phyloP scores from a whole-genome alignment of 2,113 vertebrate genomes.

The Microtus pennsylvanicus region DNA sequence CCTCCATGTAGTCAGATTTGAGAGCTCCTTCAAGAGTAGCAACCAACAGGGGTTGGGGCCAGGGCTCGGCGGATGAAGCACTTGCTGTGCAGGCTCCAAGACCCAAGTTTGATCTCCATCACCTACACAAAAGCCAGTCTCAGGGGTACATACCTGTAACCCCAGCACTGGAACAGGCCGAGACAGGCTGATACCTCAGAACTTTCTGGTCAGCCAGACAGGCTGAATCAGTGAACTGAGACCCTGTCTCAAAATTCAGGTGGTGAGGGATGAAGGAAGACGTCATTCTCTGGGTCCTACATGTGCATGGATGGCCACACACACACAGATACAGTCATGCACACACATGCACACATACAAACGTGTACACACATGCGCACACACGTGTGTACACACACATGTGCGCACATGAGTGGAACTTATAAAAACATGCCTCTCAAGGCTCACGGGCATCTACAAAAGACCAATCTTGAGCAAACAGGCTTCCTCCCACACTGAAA shows the following conservation, averaged over 20 bases:
- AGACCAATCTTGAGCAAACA: not conserved
- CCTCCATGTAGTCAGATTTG: not conserved
- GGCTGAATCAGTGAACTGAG: not conserved
- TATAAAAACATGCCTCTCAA: not conserved
- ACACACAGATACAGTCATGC: not conserved
- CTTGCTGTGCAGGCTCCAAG: too few relatives aligned
- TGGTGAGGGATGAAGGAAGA: not conserved
- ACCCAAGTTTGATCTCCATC: not conserved
- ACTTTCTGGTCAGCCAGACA: not conserved
- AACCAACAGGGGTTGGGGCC: not conserved
- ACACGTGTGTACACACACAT: too few relatives aligned
- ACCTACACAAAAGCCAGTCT: not conserved
- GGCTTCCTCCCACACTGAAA: not conserved
- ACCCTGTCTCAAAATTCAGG: not conserved
- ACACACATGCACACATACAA: not conserved
- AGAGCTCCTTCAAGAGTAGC: not conserved
- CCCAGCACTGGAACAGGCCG: not conserved
- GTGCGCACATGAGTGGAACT: not conserved
- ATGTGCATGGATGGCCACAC: too few relatives aligned
- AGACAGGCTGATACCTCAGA: not conserved
- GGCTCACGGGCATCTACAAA: not conserved
- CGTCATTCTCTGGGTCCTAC: not conserved
- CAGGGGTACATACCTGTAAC: too few relatives aligned
- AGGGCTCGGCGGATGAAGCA: too few relatives aligned
- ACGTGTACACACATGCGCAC: not conserved